Base-by-base conservation (phyloP, 1,140 invertebrate genomes). In the Tenebrio molitor region DNA sequence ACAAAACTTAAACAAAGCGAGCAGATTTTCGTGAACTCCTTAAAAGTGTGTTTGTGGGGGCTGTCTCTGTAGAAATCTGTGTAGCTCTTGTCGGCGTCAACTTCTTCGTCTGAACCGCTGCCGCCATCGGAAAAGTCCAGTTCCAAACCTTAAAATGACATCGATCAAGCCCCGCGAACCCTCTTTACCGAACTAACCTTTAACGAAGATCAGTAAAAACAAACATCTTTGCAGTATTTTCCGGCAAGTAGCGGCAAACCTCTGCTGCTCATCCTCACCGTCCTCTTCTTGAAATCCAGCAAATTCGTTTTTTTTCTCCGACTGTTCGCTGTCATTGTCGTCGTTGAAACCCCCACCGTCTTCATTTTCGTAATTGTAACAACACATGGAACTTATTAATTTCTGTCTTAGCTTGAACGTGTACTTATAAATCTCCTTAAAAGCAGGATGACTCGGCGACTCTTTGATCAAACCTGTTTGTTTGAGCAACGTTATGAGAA, bases 401-500 rank as follows among this genome's bases (percentile, higher is more conserved):
- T 79, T 80, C 44, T 80, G 79, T 14, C 76, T 72, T 14, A 82
- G 72, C 36, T 64, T 44, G 10, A 73, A 39, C 1, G 15, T 25
- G 17, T 19, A 75, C 44, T 78, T 78, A 46, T 79, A 82, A 10
- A 83, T 69, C 73, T 81, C 79, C 64, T 76, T 72, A 6, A 79
- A 73, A 12, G 65, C 72, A 0, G 50, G 29, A 69, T 76, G 69
- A 36, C 76, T 64, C 8, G 69, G 42, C 4, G 72, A 25, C 44
- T 78, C 74, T 2, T 77, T 53, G 15, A 79, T 69, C 3, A 85
- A 76, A 7, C 86, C 86, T 12, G 85, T 85, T 64, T 89, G 87
- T 75, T 87, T 88, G 2, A 90, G 75, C 10, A 88, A 76, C 5
- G 84, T 84, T n/a, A 87, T 83, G 16, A 90, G 75, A 67, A 87